Conservation (phyloP, 2,888 invertebrate genomes). For the Eristalis arbustorum region DNA sequence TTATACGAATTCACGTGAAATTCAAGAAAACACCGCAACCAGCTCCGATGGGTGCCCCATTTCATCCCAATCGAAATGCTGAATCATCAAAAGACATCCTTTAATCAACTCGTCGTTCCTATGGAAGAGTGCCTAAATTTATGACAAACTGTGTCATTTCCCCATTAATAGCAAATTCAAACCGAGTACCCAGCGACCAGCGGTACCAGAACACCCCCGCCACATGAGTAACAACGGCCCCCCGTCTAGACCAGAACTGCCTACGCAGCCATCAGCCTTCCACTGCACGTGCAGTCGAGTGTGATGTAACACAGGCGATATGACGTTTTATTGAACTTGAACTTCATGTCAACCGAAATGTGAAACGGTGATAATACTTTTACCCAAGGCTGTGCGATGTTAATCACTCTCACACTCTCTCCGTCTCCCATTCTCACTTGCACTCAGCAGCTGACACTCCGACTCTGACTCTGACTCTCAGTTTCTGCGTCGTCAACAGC, state of each 20-base stretch:
- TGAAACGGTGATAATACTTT: neutral
- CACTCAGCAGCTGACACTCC: too few relatives aligned
- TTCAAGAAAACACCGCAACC: too few relatives aligned
- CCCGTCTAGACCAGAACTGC: neutral
- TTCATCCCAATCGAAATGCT: neutral
- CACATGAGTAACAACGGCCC: neutral
- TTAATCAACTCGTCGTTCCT: neutral
- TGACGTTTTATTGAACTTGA: neutral
- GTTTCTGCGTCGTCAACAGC: too few relatives aligned
- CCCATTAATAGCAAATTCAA: neutral
- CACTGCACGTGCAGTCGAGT: neutral
- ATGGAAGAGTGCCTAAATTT: neutral
- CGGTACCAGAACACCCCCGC: neutral
- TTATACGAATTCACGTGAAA: too few relatives aligned
- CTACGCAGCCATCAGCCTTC: neutral
- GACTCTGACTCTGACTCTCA: too few relatives aligned
- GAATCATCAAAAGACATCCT: neutral
- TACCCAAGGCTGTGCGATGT: neutral
- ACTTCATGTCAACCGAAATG: neutral
- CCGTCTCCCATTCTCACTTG: too few relatives aligned
- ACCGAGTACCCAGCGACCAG: neutral
- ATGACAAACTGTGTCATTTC: neutral
- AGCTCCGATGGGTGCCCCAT: too few relatives aligned
- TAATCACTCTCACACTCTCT: too few relatives aligned
- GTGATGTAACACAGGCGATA: neutral